phyloP scores from a whole-genome alignment of 1,140 invertebrate species.

The Coenobita brevimanus region DNA sequence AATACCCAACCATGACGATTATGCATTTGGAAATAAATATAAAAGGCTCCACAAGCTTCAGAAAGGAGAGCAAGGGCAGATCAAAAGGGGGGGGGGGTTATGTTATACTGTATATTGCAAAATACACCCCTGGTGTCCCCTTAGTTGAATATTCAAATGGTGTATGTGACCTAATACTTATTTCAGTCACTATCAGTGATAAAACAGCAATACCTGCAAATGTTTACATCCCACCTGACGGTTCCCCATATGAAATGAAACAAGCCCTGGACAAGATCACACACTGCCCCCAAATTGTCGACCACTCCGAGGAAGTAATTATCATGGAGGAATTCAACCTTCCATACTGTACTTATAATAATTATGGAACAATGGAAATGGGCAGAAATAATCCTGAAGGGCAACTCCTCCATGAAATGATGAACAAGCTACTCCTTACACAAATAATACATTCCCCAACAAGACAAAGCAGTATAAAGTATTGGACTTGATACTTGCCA shows the following conservation, averaged over 20 bases:
- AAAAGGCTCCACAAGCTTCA: no score
- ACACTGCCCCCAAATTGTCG: not conserved
- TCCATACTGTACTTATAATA: slow-evolving; percentile 9
- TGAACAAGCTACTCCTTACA: not conserved
- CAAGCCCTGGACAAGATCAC: not conserved
- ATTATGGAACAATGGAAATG: slow-evolving; percentile 7
- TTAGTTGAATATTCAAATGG: not conserved
- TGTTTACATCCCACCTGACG: slow-evolving; percentile 4
- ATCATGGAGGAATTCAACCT: not conserved
- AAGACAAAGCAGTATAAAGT: slow-evolving; percentile 11
- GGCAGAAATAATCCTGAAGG: not conserved
- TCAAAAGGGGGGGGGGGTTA: no score
- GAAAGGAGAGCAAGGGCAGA: no score
- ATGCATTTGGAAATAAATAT: no score
- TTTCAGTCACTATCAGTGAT: no score
- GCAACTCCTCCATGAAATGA: not conserved
- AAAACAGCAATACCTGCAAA: not conserved
- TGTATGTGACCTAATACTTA: not conserved
- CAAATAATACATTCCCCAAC: not conserved
- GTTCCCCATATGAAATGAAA: not conserved
- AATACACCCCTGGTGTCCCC: no score
- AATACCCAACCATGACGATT: no score
- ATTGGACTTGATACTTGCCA: not conserved
- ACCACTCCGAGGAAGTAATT: not conserved
- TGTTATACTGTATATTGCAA: no score